A percentile compares a stretch with the other conserved stretches of the same genome.
Conservation (phyloP, 2,113 vertebrate genomes). For the Colius striatus region DNA sequence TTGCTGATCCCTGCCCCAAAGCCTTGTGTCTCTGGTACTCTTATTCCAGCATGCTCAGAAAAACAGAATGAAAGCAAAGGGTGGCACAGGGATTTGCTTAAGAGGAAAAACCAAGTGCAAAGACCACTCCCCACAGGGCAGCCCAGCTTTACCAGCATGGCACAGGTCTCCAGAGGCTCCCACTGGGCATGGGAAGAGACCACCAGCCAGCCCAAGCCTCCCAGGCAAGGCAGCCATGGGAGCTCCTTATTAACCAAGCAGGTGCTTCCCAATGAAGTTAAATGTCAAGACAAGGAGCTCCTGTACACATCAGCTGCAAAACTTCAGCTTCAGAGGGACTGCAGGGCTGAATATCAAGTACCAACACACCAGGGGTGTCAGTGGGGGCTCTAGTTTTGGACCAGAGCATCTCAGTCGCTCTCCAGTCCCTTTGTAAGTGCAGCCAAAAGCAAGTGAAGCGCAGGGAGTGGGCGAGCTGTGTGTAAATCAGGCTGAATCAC, state of each 20-base stretch:
- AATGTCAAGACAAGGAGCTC: not conserved
- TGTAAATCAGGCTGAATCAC: not conserved
- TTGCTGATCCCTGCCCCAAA: not conserved
- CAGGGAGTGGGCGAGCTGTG: not conserved
- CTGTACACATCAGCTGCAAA: not conserved
- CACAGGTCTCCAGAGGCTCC: not conserved
- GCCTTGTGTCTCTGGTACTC: fast-evolving
- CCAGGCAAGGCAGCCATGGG: not conserved
- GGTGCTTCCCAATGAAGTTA: not conserved
- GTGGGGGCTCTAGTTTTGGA: not conserved
- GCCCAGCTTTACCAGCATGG: not conserved
- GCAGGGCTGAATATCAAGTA: fast-evolving
- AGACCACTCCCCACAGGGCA: fast-evolving
- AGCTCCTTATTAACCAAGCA: not conserved
- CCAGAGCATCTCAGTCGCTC: not conserved
- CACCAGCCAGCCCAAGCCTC: not conserved
- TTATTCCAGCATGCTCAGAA: not conserved
- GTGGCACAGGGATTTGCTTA: not conserved
- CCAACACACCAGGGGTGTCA: not conserved
- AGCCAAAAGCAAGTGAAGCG: not conserved
- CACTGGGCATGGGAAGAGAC: fast-evolving
- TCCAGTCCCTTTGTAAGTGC: not conserved
- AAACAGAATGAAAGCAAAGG: not conserved
- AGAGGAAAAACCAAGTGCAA: not conserved
- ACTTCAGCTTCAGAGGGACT: not conserved